Conservation (phyloP, 1,140 invertebrate species). For the Bombus vancouverensis region DNA sequence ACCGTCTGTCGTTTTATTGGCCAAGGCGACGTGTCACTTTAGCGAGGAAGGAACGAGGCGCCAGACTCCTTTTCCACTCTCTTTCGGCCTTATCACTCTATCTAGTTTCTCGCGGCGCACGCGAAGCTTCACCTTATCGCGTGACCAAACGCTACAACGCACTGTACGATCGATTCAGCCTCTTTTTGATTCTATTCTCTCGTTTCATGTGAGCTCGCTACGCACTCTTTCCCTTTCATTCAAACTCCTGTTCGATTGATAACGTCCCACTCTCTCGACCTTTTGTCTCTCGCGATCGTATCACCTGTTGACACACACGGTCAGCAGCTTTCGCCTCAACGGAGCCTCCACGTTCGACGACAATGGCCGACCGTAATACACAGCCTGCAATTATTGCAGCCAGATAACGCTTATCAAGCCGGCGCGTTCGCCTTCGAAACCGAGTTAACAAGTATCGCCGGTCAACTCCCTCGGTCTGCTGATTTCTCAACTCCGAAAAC, state of each 20-base stretch:
- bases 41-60: slow-evolving; percentile 44
- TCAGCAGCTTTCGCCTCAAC: not conserved
- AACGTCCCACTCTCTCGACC: not conserved
- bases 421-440: slow-evolving; percentile 22
- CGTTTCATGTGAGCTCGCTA: too few species aligned
- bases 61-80: slow-evolving; percentile 53
- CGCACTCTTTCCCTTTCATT: not conserved
- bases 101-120: slow-evolving; percentile 16
- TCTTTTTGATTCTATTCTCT: too few species aligned
- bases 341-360: not conserved
- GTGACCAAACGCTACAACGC: slow-evolving; percentile 4
- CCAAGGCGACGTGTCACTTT: slow-evolving; percentile 44
- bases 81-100: slow-evolving; percentile 45
- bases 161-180: too few species aligned
- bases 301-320: slow-evolving; percentile 45
- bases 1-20: slow-evolving; percentile 48
- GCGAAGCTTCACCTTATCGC: slow-evolving; percentile 32
- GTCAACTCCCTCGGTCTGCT: not conserved
- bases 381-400: slow-evolving; percentile 19
- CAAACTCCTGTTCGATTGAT: not conserved
- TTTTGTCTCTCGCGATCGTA: not conserved
- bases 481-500: not conserved
- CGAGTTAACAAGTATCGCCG: slow-evolving; percentile 10
- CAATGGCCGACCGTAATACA: slow-evolving; percentile 13
- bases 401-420: slow-evolving; percentile 49